These are phyloP conservation scores for Andrena marginata DNA, from an alignment of 2,888 invertebrate species.

Conservation along the genomic window DNA sequence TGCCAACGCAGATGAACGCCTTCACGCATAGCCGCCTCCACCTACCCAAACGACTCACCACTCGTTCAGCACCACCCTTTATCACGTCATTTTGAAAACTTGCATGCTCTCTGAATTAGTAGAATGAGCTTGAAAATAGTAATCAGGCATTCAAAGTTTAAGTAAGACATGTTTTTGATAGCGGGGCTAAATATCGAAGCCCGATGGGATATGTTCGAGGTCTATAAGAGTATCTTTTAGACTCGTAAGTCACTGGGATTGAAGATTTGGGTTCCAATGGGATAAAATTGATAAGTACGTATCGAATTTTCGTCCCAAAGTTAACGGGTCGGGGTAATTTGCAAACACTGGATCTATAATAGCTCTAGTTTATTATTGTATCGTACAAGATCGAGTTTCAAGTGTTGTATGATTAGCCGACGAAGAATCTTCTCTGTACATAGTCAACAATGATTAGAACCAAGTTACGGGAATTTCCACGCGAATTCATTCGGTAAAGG, in stretches of 20 bases:
- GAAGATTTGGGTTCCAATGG: too few relatives aligned
- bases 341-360: constrained; percentile 30
- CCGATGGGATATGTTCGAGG: too few relatives aligned
- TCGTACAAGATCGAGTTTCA: constrained; percentile 55
- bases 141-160: too few relatives aligned
- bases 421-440: constrained; percentile 27
- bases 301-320: too few relatives aligned
- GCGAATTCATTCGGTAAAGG: background rate
- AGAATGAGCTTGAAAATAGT: too few relatives aligned
- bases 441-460: constrained; percentile 9
- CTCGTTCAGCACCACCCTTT: background rate
- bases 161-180: too few relatives aligned
- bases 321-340: background rate
- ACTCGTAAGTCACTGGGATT: too few relatives aligned
- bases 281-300: too few relatives aligned
- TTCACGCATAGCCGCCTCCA: constrained; percentile 14
- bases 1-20: background rate
- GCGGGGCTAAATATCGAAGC: too few relatives aligned
- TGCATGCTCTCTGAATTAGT: too few relatives aligned
- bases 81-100: background rate
- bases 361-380: constrained; percentile 58
- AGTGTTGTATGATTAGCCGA: constrained; percentile 50
- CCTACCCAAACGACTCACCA: background rate
- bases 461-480: background rate
- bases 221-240: too few relatives aligned